Evolutionary conservation across 2,888 invertebrate species (phyloP).

Genomic region (Stramonita haemastoma): DNA sequence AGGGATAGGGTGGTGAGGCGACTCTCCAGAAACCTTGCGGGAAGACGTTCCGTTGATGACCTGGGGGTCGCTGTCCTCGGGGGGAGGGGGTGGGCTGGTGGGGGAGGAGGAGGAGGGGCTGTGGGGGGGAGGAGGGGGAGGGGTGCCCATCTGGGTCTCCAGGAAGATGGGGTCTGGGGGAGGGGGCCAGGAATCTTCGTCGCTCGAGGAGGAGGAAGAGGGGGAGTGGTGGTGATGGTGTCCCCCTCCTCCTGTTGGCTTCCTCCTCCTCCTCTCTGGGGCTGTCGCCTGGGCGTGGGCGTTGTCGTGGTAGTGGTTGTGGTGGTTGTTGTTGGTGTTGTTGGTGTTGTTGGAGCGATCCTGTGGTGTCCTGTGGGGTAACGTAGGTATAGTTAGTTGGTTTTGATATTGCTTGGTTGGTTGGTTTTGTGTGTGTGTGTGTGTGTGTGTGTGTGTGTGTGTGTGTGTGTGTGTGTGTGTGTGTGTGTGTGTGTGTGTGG

Average conservation of each 20-base stretch:
- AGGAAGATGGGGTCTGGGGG: background rate
- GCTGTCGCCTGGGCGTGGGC: no score
- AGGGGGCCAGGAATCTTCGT: background rate
- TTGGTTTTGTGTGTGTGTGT: background rate
- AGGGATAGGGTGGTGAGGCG: slow-evolving; percentile 49
- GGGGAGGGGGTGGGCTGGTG: background rate
- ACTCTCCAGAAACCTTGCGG: slow-evolving; percentile 13
- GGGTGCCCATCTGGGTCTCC: background rate
- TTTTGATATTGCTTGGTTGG: background rate
- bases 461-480: background rate
- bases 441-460: background rate
- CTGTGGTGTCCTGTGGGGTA: no score
- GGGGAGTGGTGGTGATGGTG: no score
- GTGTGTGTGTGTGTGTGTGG: background rate
- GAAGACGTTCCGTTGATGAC: background rate
- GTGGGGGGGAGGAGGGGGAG: background rate
- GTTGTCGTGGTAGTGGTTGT: no score
- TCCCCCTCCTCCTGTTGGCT: no score
- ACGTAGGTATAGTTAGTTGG: no score
- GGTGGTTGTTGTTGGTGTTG: no score
- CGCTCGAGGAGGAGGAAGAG: background rate
- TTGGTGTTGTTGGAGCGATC: no score
- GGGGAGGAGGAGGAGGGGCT: background rate
- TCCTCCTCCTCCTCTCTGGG: no score
- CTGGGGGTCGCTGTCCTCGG: background rate